A percentile compares a stretch with the other conserved stretches of the same genome.
phyloP scores from a whole-genome alignment of 2,888 invertebrate genomes.

The Phyllotreta striolata region DNA sequence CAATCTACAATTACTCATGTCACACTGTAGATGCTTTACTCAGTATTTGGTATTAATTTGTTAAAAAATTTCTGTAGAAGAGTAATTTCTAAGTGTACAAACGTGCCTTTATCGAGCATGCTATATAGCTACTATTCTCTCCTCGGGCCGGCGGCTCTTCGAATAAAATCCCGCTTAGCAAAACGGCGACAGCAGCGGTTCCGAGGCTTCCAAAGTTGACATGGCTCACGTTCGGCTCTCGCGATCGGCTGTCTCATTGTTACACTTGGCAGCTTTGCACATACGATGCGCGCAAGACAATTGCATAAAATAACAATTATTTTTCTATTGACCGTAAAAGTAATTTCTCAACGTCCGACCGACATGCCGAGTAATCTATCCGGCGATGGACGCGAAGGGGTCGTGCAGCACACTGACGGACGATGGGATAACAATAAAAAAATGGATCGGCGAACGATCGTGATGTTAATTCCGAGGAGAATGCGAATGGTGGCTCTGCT shows the following conservation, averaged over 20 bases:
- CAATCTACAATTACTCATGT: no score
- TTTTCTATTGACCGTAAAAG: constrained; percentile 43
- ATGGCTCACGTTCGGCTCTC: constrained; percentile 57
- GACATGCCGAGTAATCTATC: constrained; percentile 42
- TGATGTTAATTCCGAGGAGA: constrained; percentile 3
- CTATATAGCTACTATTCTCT: background rate
- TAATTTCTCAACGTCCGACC: constrained; percentile 48
- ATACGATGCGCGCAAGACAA: constrained; percentile 32
- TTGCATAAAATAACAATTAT: constrained; percentile 43
- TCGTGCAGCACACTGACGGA: constrained; percentile 14
- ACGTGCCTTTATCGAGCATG: no score
- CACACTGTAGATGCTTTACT: no score
- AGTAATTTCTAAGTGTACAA: no score
- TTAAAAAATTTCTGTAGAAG: no score
- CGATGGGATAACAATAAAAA: background rate
- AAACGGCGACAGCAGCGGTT: constrained; percentile 20
- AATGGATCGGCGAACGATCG: background rate
- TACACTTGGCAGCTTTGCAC: constrained; percentile 88
- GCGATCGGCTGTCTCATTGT: constrained; percentile 85
- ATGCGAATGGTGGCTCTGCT: background rate
- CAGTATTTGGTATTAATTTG: no score
- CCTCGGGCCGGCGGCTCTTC: constrained; percentile 1
- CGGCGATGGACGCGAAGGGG: constrained; percentile 35
- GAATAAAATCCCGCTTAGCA: constrained; percentile 26
- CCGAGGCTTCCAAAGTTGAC: constrained; percentile 20